Base-by-base conservation (phyloP, 2,888 invertebrate species). In the Caenorhabditis zanzibari region DNA sequence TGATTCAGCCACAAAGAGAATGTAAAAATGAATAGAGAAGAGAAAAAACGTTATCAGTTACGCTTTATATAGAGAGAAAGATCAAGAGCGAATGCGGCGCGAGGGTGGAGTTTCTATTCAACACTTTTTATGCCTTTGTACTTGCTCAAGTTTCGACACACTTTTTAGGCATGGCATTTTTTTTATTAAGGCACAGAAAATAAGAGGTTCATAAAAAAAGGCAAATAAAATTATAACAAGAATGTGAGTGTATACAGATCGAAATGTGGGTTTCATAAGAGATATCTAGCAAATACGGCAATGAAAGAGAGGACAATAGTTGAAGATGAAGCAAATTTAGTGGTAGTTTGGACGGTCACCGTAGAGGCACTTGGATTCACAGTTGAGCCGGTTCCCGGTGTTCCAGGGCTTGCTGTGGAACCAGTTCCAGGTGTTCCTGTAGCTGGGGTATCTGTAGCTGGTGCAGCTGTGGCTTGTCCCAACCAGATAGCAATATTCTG, bases 401-500 rank as follows among this genome's bases (percentile, higher is more conserved):
- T 47, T 38, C 10, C 10, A 38, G 38, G 2, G 10, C 9, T 12
- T 38, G 19, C 38, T 12, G 38, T 6, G 32, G 16, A 6, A 0
- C 26, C 12, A 44, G 49, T 28, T 12, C 32, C 58, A 7, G 56
- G 22, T 14, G 41, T 16, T 12, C 10, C 38, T 32, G 32, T 32
- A 32, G 63, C 22, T n/a, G 73, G 64, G 0, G 74, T 4, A 2
- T 2, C 38, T 2, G 74, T 38, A 16, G 4, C 38, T 19, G 47
- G 16, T 16, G 61, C 38, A 6, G 64, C 19, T 7, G 68, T n/a
- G 5, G 73, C 49, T 19, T 71, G 56, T 10, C 12, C 12, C 38
- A 83, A 47, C 82, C 82, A 83, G 6, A 19, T 44, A 7, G 63
- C 73, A 63, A 83, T 83, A 52, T 83, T 83, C 19, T 32, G 10